Evolutionary conservation across 2,888 invertebrate genomes (phyloP).

Genomic region (Dorcus parallelipipedus): DNA sequence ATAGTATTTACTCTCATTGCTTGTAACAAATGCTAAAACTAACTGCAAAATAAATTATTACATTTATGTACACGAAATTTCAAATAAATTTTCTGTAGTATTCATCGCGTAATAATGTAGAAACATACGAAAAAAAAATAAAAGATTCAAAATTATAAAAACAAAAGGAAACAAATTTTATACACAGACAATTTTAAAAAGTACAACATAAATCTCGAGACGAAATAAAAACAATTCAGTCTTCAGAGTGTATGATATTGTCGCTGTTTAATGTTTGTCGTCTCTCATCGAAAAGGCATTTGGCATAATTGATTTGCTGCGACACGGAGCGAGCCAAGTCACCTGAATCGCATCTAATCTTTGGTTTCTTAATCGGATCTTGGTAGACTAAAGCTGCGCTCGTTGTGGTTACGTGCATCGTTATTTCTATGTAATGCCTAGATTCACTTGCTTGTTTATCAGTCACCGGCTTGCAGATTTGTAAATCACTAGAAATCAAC

Average conservation of each 20-base stretch:
- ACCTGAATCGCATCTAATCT: conserved; percentile 73
- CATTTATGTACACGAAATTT: no score
- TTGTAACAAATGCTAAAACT: no score
- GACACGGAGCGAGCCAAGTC: conserved; percentile 68
- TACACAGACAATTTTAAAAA: background rate
- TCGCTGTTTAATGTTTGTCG: conserved; percentile 61
- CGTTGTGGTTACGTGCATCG: conserved; percentile 55
- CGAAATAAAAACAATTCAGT: conserved; percentile 23
- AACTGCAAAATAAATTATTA: no score
- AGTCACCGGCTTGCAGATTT: conserved; percentile 61
- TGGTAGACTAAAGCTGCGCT: conserved; percentile 49
- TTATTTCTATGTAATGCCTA: conserved; percentile 69
- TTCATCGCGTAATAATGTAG: no score
- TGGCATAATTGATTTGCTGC: conserved; percentile 85
- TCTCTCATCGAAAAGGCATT: conserved; percentile 78
- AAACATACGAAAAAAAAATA: no score
- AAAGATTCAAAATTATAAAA: background rate
- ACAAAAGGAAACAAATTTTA: background rate
- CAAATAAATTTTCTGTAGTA: no score
- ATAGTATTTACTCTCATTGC: no score
- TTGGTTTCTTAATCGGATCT: conserved; percentile 63
- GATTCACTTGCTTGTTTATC: conserved; percentile 48
- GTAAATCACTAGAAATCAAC: conserved; percentile 55
- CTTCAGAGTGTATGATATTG: conserved; percentile 30
- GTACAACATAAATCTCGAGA: background rate